Percentiles rank a stretch among this genome's conserved stretches.
These are phyloP conservation scores for Halictus quadricinctus DNA, from an alignment of 2,888 invertebrate genomes.

Conservation along the genomic window DNA sequence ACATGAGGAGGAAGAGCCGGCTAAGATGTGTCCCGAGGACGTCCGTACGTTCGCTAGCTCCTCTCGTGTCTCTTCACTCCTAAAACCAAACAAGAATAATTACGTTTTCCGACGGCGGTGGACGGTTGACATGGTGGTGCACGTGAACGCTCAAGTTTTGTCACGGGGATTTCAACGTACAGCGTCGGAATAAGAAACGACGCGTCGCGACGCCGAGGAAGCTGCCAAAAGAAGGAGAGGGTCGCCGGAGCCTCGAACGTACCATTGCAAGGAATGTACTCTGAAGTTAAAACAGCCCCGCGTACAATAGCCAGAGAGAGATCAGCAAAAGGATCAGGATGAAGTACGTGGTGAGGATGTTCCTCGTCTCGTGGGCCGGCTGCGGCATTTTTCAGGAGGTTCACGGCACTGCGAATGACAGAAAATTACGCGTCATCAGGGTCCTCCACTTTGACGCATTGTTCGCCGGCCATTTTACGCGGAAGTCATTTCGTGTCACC, in stretches of 20 bases:
- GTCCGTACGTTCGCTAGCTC: conserved; percentile 37
- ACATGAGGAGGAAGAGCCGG: conserved; percentile 17
- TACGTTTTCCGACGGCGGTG: background rate
- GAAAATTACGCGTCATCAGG: background rate
- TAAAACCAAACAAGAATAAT: conserved; percentile 57
- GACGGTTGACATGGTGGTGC: background rate
- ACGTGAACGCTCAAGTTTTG: background rate
- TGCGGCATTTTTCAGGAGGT: conserved; percentile 71
- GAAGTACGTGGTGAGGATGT: conserved; percentile 88
- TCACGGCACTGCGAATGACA: conserved; percentile 35
- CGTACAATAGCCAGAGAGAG: conserved; percentile 88
- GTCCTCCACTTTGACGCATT: too few relatives aligned
- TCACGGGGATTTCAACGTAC: conserved; percentile 64
- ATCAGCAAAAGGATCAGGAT: conserved; percentile 87
- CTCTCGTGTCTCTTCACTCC: conserved; percentile 68
- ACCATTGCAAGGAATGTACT: conserved; percentile 68
- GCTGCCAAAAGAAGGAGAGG: background rate
- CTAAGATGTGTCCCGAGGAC: conserved; percentile 31
- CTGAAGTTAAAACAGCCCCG: conserved; percentile 83
- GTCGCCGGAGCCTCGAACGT: conserved; percentile 47
- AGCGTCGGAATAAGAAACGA: conserved; percentile 29
- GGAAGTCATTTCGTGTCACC: too few relatives aligned
- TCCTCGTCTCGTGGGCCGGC: conserved; percentile 84
- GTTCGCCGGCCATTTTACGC: too few relatives aligned
- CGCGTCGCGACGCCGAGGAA: background rate